Evolutionary conservation across 1,140 invertebrate species (phyloP).

Genomic region (Drosophila pseudoobscura): DNA sequence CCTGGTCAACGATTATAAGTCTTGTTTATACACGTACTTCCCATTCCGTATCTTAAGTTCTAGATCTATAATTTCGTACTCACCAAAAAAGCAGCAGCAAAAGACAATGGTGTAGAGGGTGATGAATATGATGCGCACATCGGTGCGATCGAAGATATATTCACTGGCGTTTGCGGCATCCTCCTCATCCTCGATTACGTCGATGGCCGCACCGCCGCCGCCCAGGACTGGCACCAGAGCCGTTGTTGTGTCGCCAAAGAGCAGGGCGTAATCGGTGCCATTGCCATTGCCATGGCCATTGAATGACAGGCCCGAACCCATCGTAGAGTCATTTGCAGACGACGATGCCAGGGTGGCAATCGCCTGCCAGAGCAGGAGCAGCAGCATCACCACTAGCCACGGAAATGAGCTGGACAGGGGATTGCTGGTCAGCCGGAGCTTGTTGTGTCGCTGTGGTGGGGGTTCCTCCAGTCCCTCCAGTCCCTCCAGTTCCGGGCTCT

Average conservation of each 20-base stretch:
- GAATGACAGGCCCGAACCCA: background rate
- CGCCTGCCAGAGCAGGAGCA: conserved; percentile 26
- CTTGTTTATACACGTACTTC: too few species aligned
- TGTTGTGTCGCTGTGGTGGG: background rate
- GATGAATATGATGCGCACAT: conserved; percentile 85
- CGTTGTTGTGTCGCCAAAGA: conserved; percentile 36
- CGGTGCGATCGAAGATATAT: conserved; percentile 86
- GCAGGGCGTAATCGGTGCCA: conserved; percentile 43
- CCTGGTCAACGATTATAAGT: too few species aligned
- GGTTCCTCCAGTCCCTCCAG: too few species aligned
- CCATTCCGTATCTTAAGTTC: background rate
- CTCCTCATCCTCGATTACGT: conserved; percentile 42
- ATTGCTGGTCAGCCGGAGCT: conserved; percentile 1
- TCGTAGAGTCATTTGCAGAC: conserved; percentile 39
- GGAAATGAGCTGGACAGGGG: background rate
- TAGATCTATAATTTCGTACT: conserved; percentile 68
- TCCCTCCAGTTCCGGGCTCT: background rate
- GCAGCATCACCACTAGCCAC: conserved; percentile 10
- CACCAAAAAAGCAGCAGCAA: conserved; percentile 86
- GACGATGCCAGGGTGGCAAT: conserved; percentile 15
- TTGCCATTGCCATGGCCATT: conserved; percentile 32
- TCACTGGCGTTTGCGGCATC: conserved; percentile 73
- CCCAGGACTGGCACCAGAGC: conserved; percentile 8
- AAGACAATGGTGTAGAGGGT: conserved; percentile 86
- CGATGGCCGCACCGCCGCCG: conserved; percentile 8